Evolutionary conservation across 1,140 invertebrate species (phyloP).

Genomic region (Drosophila tsacasi): DNA sequence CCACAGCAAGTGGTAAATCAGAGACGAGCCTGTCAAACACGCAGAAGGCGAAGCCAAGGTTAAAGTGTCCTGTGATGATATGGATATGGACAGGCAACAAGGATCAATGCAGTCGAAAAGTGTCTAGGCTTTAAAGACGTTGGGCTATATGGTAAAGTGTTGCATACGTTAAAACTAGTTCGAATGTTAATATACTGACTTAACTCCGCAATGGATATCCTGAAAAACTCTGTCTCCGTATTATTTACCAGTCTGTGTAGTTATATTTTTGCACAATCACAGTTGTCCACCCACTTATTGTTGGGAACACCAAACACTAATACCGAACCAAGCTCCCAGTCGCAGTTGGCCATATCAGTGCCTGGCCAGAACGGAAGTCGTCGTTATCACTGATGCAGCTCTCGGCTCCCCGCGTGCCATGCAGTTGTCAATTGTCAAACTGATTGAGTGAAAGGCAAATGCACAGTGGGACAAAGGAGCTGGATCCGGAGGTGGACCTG

Average conservation of each 20-base stretch:
- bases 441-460: conserved; percentile 73
- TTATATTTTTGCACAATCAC: not conserved
- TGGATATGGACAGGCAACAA: not conserved
- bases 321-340: not conserved
- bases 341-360: conserved; percentile 21
- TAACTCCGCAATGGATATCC: not conserved
- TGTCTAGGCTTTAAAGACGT: not conserved
- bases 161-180: not conserved
- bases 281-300: conserved; percentile 4
- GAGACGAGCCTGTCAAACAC: conserved; percentile 7
- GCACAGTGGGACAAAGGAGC: conserved; percentile 21
- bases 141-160: too few species aligned
- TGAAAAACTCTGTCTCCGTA: not conserved
- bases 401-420: conserved; percentile 39
- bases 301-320: not conserved
- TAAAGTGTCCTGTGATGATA: conserved; percentile 7
- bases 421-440: conserved; percentile 72
- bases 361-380: conserved; percentile 41
- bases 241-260: not conserved
- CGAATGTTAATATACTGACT: not conserved
- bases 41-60: not conserved
- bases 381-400: conserved; percentile 53
- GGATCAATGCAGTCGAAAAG: conserved; percentile 1
- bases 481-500: conserved; percentile 1
- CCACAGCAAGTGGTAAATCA: conserved; percentile 15